Percentiles rank a stretch among this genome's conserved stretches.
Evolutionary conservation across 1,140 invertebrate genomes (phyloP).

Genomic region (Drosophila takahashii): DNA sequence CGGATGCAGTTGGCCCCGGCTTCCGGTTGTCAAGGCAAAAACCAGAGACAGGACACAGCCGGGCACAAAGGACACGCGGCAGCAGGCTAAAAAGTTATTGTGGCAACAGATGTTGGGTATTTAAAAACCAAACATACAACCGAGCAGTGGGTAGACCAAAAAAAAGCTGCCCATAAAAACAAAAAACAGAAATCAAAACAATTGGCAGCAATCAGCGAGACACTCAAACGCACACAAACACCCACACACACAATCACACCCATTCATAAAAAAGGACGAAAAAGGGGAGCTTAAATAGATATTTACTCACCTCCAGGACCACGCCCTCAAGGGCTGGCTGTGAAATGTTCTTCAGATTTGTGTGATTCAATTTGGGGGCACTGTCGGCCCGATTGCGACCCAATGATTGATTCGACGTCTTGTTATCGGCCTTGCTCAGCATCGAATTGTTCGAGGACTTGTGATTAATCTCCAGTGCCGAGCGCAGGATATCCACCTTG

Average conservation of each 20-base stretch:
- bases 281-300: neutral
- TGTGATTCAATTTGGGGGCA: constrained; percentile 87
- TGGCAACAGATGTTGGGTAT: constrained; percentile 69
- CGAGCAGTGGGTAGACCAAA: constrained; percentile 1
- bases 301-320: constrained; percentile 84
- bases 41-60: constrained; percentile 30
- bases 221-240: constrained; percentile 24
- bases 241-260: constrained; percentile 13
- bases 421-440: constrained; percentile 84
- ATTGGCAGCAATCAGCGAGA: constrained; percentile 79
- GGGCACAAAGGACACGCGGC: constrained; percentile 39
- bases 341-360: constrained; percentile 86
- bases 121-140: constrained; percentile 51
- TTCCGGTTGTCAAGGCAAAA: constrained; percentile 66
- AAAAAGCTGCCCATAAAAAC: constrained; percentile 1
- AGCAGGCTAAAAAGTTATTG: constrained; percentile 78
- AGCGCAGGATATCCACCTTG: constrained; percentile 88
- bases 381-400: constrained; percentile 86
- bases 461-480: constrained; percentile 88
- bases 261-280: constrained; percentile 2
- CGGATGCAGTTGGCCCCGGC: constrained; percentile 70
- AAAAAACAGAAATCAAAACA: constrained; percentile 70
- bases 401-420: constrained; percentile 85
- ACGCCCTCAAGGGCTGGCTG: constrained; percentile 86
- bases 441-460: constrained; percentile 85